Evolutionary conservation across 1,140 invertebrate species (phyloP), one percentile per base, ranked within the genome.

Genomic region (Temnothorax nylanderi): DNA sequence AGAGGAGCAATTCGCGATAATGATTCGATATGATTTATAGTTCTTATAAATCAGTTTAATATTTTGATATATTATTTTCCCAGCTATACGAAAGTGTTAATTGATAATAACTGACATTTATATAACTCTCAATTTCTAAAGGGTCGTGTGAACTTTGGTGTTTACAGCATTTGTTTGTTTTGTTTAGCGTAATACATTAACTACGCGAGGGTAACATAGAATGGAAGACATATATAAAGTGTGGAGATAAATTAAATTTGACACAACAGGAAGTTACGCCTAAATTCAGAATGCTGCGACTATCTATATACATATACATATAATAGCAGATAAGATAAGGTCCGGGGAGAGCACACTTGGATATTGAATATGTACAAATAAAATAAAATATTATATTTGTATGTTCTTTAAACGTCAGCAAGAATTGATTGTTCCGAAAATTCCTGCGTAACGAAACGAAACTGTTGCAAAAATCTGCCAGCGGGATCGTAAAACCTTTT

Each of bases 291-390:
- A 76, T 76, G 21, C 21, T 32, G 56, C 5, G 56, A 77, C 16
- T 77, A 47, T 77, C 75, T 41, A 44, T 60, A 76, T 26, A 58
- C 21, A 76, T 60, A 62, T 51, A 56, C 5, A 60, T 60, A 62
- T 62, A 77, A 64, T 44, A 60, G 34, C 7, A 75, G 75, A 77
- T 77, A 60, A 64, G 75, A 64, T 77, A 77, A 64, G 26, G 21
- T 0, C 11, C 34, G 41, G 32, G 54, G 49, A n/a, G 41, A 64
- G 64, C 16, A 44, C 18, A n/a, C 13, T 47, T n/a, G 11, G 10
- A 77, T 47, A 32, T 60, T 60, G 37, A 77, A 77, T 62, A 60
- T 60, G 26, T 32, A 77, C 21, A 74, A 37, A 41, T 75, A 26
- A 74, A 74, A 74, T 74, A 58, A 56, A 71, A 34, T 69, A 69